Evolutionary conservation across 2,113 vertebrate genomes (phyloP), one percentile per base, ranked within the genome.

Genomic region (Lepisosteus osseus): DNA sequence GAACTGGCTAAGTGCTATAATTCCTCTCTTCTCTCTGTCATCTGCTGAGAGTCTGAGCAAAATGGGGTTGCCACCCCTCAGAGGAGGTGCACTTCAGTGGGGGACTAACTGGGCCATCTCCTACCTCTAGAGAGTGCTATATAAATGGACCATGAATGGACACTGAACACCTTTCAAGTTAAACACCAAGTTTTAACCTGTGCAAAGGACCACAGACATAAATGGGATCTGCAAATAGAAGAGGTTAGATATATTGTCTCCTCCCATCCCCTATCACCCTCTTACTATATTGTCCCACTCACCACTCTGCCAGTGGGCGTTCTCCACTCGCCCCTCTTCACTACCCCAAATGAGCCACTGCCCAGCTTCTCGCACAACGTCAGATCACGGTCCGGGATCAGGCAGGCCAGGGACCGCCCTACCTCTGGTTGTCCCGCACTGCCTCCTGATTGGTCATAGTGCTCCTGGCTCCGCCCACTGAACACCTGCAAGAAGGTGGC

Each of bases 331-430:
- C 89, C 95, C 54, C 80, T 90, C 64, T 83, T 89, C 67, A 97
- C 95, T 72, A 95, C 90, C 0, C 95, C 95, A 4, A 95, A 97
- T 76, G 94, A 95, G 12, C 95, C 95, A 0, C 92, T 92, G 13
- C 95, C 95, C 73, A 97, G 79, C 41, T 85, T 89, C 74, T 96
- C 93, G 0, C 79, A 84, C 72, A 94, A 83, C 42, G 78, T 4
- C 78, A 96, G 83, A 70, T 95, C 93, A n/a, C 74, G 81, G 69
- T 96, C 93, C 66, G 93, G 93, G 78, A 97, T 95, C 61, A 97
- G 88, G 80, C 85, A 88, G 0, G 94, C 93, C 2, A 95, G 84
- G 45, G 90, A 80, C 3, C 84, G 78, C 3, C 86, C 85, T 0
- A 66, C 29, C 0, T 95, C 94, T 51, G 72, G 68, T 61, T 65